These are phyloP conservation scores for Chitala chitala DNA, from an alignment of 2,113 vertebrate genomes.

Conservation along the genomic window DNA sequence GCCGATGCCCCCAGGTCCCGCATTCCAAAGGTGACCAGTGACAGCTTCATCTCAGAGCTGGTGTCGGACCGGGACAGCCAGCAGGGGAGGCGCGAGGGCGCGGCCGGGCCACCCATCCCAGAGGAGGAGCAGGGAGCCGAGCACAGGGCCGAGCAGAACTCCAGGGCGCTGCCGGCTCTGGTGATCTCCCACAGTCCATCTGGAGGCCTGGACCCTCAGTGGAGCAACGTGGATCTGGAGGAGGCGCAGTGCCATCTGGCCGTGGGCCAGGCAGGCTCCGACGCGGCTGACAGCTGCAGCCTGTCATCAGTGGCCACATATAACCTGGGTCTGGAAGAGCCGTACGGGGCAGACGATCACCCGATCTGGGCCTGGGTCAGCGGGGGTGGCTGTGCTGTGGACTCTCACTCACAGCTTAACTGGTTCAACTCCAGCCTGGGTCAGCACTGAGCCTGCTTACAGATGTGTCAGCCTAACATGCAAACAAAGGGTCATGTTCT, in stretches of 20 bases:
- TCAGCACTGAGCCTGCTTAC: slow-evolving; percentile 57
- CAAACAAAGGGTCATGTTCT: too few species aligned
- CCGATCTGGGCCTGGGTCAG: slow-evolving; percentile 90
- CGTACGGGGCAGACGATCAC: slow-evolving; percentile 65
- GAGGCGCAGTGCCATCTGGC: slow-evolving; percentile 62
- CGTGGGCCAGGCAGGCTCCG: slow-evolving; percentile 31
- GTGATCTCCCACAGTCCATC: slow-evolving; percentile 35
- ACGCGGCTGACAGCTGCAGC: slow-evolving; percentile 63
- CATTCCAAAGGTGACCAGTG: slow-evolving; percentile 69
- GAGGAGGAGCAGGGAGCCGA: slow-evolving; percentile 44
- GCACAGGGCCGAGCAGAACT: slow-evolving; percentile 33
- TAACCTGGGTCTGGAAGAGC: slow-evolving; percentile 71
- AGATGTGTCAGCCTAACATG: too few species aligned
- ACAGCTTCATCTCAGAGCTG: slow-evolving; percentile 71
- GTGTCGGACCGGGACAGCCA: slow-evolving; percentile 58
- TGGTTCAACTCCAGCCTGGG: slow-evolving; percentile 78
- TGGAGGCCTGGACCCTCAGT: slow-evolving; percentile 62
- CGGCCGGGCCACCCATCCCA: slow-evolving; percentile 32
- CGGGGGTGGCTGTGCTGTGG: slow-evolving; percentile 78
- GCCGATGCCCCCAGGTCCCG: slow-evolving; percentile 40
- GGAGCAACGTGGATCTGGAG: slow-evolving; percentile 90
- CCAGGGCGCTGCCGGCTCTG: neutral
- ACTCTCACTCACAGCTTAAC: slow-evolving; percentile 66
- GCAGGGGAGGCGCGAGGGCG: slow-evolving; percentile 23
- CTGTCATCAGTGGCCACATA: slow-evolving; percentile 72